Percentiles rank a stretch among this genome's conserved stretches.
These are phyloP conservation scores for Beris chalybata DNA, from an alignment of 2,888 invertebrate species.

Conservation along the genomic window DNA sequence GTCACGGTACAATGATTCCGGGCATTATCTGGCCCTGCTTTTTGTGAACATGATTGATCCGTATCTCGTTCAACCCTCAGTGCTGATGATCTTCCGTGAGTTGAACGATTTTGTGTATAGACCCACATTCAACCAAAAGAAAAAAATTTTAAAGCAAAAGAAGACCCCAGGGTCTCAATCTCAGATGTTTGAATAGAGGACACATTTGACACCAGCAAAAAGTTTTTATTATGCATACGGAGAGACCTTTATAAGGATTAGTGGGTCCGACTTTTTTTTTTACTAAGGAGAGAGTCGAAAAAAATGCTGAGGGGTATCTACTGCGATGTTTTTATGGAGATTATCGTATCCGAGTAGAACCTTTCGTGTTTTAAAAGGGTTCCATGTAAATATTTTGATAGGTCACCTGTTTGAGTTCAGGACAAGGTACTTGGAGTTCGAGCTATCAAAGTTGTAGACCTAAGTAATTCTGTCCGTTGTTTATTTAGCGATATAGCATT, in stretches of 20 bases:
- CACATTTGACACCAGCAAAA: slow-evolving; percentile 35
- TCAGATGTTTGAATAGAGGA: slow-evolving; percentile 15
- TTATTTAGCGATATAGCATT: slow-evolving; percentile 8
- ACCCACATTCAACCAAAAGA: not conserved
- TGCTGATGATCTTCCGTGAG: slow-evolving; percentile 16
- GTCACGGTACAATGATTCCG: slow-evolving; percentile 32
- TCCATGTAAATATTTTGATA: slow-evolving; percentile 36
- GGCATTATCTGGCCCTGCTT: slow-evolving; percentile 33
- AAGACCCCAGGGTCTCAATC: slow-evolving; percentile 12
- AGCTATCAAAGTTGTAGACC: slow-evolving; percentile 3
- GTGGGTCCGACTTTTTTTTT: slow-evolving; percentile 20
- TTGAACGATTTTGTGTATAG: slow-evolving; percentile 1
- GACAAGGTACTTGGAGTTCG: not conserved
- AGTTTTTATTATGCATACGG: slow-evolving; percentile 35
- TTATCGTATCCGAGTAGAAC: slow-evolving; percentile 10
- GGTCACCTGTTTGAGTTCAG: slow-evolving; percentile 32
- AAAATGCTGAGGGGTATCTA: slow-evolving; percentile 15
- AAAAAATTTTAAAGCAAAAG: slow-evolving; percentile 3
- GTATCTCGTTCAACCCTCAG: slow-evolving; percentile 24
- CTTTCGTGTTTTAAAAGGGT: slow-evolving; percentile 12
- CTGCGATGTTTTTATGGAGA: slow-evolving; percentile 18
- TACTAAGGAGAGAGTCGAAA: not conserved
- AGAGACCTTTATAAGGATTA: slow-evolving; percentile 30
- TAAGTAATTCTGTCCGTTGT: slow-evolving; percentile 5
- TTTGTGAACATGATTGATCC: slow-evolving; percentile 32